phyloP scores from a whole-genome alignment of 2,888 invertebrate species.

The Apamea sordens region DNA sequence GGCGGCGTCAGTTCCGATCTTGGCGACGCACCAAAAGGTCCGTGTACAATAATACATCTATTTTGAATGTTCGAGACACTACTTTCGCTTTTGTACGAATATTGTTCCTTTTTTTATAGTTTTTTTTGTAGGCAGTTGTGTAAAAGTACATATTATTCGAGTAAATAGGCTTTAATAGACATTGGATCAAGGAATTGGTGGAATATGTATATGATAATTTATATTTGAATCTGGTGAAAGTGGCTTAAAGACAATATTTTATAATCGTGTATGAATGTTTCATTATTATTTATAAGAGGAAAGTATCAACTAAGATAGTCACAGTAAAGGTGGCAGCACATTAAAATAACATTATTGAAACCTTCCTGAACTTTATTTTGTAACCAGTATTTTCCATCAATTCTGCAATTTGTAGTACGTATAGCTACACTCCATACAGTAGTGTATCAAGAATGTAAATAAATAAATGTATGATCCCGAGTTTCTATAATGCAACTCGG shows the following conservation, averaged over 20 bases:
- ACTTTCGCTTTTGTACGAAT: slow-evolving; percentile 22
- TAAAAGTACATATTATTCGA: slow-evolving; percentile 27
- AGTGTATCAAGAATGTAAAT: background rate
- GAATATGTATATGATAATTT: slow-evolving; percentile 32
- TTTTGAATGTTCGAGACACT: background rate
- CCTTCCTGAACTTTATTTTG: background rate
- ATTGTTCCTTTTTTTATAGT: slow-evolving; percentile 15
- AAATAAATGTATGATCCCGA: background rate
- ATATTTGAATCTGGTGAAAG: slow-evolving; percentile 21
- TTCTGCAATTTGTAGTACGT: slow-evolving; percentile 30
- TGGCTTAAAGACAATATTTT: slow-evolving; percentile 43
- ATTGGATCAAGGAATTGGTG: slow-evolving; percentile 51
- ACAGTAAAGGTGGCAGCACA: slow-evolving; percentile 29
- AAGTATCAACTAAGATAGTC: slow-evolving; percentile 6
- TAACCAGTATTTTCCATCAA: slow-evolving; percentile 43
- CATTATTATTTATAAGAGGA: slow-evolving; percentile 31
- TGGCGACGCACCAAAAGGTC: background rate
- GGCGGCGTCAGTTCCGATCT: too few species aligned
- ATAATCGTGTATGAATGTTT: slow-evolving; percentile 31
- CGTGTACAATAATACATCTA: background rate
- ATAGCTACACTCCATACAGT: slow-evolving; percentile 5
- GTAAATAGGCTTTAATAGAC: slow-evolving; percentile 29
- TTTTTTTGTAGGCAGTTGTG: slow-evolving; percentile 47
- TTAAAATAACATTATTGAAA: background rate
- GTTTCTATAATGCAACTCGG: background rate